Conservation (phyloP, 2,888 invertebrate species). For the Ctenicera cuprea region DNA sequence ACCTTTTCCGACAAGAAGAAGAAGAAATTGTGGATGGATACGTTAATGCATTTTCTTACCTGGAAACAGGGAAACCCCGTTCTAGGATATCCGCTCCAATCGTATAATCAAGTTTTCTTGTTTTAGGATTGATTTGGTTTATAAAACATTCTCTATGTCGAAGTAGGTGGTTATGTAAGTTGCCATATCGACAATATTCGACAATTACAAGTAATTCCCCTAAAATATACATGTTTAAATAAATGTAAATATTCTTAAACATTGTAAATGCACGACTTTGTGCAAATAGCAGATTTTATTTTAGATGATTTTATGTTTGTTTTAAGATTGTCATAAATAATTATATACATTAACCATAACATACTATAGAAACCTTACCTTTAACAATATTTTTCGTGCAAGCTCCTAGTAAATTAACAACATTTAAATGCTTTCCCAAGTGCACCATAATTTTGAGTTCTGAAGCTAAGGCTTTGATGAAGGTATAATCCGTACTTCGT, state of each 20-base stretch:
- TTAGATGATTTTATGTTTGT: too few species aligned
- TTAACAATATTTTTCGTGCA: constrained; percentile 93
- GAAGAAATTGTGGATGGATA: too few species aligned
- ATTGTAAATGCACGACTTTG: too few species aligned
- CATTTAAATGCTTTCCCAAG: constrained; percentile 94
- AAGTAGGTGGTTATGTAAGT: constrained; percentile 90
- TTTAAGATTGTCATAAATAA: too few species aligned
- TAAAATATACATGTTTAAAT: too few species aligned
- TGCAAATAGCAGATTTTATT: too few species aligned
- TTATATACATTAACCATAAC: background rate
- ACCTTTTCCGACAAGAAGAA: too few species aligned
- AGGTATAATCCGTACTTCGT: constrained; percentile 87
- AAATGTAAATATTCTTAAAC: too few species aligned
- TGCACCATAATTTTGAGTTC: constrained; percentile 98
- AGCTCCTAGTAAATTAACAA: constrained; percentile 95
- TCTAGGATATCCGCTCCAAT: constrained; percentile 78
- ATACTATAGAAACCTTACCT: constrained; percentile 81
- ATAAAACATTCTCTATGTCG: constrained; percentile 89
- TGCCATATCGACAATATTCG: constrained; percentile 95
- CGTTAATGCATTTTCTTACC: constrained; percentile 75
- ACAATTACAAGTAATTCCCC: constrained; percentile 95
- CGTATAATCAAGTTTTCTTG: constrained; percentile 81
- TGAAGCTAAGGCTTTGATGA: constrained; percentile 91
- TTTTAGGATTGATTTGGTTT: constrained; percentile 84
- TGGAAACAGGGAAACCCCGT: constrained; percentile 76